phyloP scores from a whole-genome alignment of 2,888 invertebrate genomes.

The Nemotelus pantherinus region DNA sequence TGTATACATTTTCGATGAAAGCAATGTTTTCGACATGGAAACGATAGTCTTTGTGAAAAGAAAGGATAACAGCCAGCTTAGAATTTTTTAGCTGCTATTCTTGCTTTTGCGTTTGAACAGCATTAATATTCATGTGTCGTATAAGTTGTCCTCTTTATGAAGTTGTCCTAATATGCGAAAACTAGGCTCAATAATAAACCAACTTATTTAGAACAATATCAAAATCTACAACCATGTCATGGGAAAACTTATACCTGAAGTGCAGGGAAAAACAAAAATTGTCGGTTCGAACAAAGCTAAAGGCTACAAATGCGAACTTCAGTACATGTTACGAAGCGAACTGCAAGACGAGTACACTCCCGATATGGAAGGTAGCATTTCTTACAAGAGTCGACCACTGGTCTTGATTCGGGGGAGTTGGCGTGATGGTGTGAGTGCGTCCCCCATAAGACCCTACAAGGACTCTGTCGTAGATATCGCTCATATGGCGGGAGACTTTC shows the following conservation, averaged over 20 bases:
- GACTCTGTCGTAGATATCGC: background rate
- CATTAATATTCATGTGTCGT: too few relatives aligned
- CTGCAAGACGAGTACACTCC: background rate
- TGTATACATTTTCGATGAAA: too few relatives aligned
- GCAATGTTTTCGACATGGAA: too few relatives aligned
- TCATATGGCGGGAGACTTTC: background rate
- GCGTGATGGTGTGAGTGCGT: slow-evolving; percentile 6
- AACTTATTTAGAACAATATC: slow-evolving; percentile 1
- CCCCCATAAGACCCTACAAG: background rate
- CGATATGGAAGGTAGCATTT: slow-evolving; percentile 10
- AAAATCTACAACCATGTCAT: slow-evolving; percentile 15
- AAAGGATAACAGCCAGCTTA: too few relatives aligned
- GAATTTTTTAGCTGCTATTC: too few relatives aligned
- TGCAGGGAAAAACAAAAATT: slow-evolving; percentile 13
- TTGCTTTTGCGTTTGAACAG: too few relatives aligned
- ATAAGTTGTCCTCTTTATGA: background rate
- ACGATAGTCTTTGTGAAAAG: too few relatives aligned
- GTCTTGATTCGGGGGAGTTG: background rate
- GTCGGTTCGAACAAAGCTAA: slow-evolving; percentile 1
- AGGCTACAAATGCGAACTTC: slow-evolving; percentile 4
- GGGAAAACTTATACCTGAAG: slow-evolving; percentile 9
- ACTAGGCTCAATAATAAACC: background rate
- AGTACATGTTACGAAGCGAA: background rate
- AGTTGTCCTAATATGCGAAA: background rate
- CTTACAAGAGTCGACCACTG: slow-evolving; percentile 1